Evolutionary conservation across 1,140 invertebrate species (phyloP), one percentile per base, ranked within the genome.

Genomic region (Drosophila mauritiana): DNA sequence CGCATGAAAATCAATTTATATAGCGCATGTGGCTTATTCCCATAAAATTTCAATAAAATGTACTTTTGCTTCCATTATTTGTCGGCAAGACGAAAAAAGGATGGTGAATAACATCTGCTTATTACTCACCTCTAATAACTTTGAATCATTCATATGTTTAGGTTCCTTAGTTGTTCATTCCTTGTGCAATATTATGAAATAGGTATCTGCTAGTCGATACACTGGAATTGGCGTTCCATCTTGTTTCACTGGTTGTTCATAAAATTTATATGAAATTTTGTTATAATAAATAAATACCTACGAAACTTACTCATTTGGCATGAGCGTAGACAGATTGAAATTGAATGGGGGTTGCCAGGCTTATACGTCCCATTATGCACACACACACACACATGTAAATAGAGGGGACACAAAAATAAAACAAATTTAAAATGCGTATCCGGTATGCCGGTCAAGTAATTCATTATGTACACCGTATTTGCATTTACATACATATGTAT

Each of bases 361-460:
- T 59, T 31, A 20, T 54, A 37, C 45, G 20, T 27, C 45, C 45
- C 27, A 68, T 70, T 70, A 70, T 70, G 64, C 68, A 70, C 22
- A 70, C 20, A 55, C 53, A 69, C 53, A 69, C 34, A 48, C 53
- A 54, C 8, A 39, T 51, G 42, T 42, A 34, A 13, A 58, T 52
- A 52, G 64, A 52, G 64, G 61, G 36, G 12, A 40, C 42, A 37
- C 36, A 57, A 52, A 57, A 37, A 61, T 59, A 55, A 62, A 74
- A 68, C 62, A 75, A 67, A 67, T 65, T 67, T 75, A 67, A 75
- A 75, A 58, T 75, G 72, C 61, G 73, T 75, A 75, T 75, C 73
- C 73, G 73, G 73, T 75, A 62, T 73, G 68, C 51, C 67, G 69
- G 68, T 73, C 68, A 73, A 73, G 54, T 73, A 45, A 73, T 70